phyloP scores from a whole-genome alignment of 2,797 vertebrate species.

The Epinephelus awoara region DNA sequence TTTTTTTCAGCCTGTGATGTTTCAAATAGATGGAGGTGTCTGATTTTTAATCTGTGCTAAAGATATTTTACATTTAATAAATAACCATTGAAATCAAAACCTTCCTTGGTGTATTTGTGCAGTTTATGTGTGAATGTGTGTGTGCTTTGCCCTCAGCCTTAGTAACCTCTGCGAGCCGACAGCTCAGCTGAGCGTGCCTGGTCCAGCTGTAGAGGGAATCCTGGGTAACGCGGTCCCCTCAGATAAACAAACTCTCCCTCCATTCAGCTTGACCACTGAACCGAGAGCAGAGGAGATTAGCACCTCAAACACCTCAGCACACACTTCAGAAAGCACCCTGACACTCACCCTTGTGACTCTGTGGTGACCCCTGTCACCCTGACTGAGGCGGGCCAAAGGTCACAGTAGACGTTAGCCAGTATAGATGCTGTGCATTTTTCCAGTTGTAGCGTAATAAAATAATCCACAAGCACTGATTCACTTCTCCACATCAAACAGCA shows the following conservation, averaged over 20 bases:
- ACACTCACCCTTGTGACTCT: constrained; percentile 46
- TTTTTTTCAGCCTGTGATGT: constrained; percentile 85
- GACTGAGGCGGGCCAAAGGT: constrained; percentile 37
- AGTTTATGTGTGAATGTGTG: constrained; percentile 31
- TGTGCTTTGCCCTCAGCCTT: constrained; percentile 73
- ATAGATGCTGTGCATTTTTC: neutral
- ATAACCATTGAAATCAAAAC: constrained; percentile 87
- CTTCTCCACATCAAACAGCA: neutral
- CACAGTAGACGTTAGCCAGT: neutral
- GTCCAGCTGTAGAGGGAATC: constrained; percentile 85
- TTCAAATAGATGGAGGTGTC: constrained; percentile 89
- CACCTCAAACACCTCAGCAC: constrained; percentile 85
- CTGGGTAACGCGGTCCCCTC: constrained; percentile 87
- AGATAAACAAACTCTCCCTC: constrained; percentile 90
- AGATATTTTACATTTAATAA: constrained; percentile 94
- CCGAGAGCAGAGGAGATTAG: constrained; percentile 90
- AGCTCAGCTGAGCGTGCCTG: constrained; percentile 88
- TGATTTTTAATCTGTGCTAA: constrained; percentile 92
- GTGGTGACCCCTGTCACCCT: constrained; percentile 57
- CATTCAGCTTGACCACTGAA: constrained; percentile 91
- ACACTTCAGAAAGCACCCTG: constrained; percentile 73
- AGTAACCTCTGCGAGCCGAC: constrained; percentile 74
- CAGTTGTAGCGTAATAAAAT: neutral
- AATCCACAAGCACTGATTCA: neutral
- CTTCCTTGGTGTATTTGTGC: constrained; percentile 26